These are phyloP conservation scores for Umimayanthus kanabou DNA, from an alignment of 92 coral and sea anemone genomes.

Conservation along the genomic window DNA sequence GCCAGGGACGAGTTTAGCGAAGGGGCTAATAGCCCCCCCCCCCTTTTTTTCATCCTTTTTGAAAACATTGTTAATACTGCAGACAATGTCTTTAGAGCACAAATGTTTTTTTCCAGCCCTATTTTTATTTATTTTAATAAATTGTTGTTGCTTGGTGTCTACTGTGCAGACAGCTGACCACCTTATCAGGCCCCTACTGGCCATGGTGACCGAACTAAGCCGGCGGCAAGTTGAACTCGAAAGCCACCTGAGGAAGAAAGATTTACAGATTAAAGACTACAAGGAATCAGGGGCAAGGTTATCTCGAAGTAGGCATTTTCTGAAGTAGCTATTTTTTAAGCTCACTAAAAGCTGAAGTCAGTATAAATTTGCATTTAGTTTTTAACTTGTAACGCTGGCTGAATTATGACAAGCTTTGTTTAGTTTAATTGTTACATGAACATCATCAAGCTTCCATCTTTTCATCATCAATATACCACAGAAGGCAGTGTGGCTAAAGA, in stretches of 20 bases:
- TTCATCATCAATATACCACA: too few species aligned
- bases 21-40: too few species aligned
- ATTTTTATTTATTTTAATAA: not conserved
- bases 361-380: not conserved
- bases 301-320: conserved; percentile 72
- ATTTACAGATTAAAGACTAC: conserved; percentile 81
- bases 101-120: too few species aligned
- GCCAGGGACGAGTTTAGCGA: too few species aligned
- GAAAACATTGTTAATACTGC: too few species aligned
- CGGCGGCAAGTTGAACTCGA: conserved; percentile 81
- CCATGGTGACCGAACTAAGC: conserved; percentile 84
- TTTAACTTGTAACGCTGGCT: not conserved
- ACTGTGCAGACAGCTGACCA: conserved; percentile 61
- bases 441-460: too few species aligned
- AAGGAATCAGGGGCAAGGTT: conserved; percentile 83
- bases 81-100: too few species aligned
- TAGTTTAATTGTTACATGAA: too few species aligned
- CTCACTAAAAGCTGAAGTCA: not conserved
- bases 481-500: too few species aligned
- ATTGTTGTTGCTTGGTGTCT: not conserved
- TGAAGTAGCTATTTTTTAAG: not conserved
- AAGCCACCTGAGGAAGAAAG: conserved; percentile 75
- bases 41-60: too few species aligned
- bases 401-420: not conserved
- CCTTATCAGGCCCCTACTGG: conserved; percentile 75